Evolutionary conservation across 2,888 invertebrate species (phyloP).

Genomic region (Rotaria socialis): DNA sequence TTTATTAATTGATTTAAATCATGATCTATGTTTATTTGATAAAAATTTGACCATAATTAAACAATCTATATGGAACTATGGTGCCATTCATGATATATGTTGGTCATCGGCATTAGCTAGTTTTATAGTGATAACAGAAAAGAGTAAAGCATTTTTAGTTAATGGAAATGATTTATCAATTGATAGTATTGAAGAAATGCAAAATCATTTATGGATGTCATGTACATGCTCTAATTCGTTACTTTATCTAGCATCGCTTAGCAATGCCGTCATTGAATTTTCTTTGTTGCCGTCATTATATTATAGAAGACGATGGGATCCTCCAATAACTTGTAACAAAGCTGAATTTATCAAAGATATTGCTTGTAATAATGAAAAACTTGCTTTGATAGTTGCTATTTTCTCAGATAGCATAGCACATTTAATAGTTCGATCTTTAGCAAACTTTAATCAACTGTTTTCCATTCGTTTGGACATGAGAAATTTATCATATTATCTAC

Average conservation of each 20-base stretch:
- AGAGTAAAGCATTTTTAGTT: background rate
- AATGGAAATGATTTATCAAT: background rate
- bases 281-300: background rate
- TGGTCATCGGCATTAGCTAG: background rate
- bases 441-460: background rate
- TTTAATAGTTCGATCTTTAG: background rate
- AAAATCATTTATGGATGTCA: background rate
- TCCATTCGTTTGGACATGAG: background rate
- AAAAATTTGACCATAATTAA: background rate
- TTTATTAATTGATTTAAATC: background rate
- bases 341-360: background rate
- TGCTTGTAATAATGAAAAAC: background rate
- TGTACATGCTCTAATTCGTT: background rate
- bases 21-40: background rate
- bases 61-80: background rate
- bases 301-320: background rate
- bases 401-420: background rate
- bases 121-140: background rate
- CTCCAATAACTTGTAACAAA: background rate
- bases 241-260: background rate
- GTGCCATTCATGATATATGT: background rate
- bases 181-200: background rate
- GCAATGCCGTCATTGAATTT: background rate
- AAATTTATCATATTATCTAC: background rate
- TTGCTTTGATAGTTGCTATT: background rate